These are phyloP conservation scores for Vultur gryphus DNA, from an alignment of 2,797 vertebrate genomes.

Conservation along the genomic window DNA sequence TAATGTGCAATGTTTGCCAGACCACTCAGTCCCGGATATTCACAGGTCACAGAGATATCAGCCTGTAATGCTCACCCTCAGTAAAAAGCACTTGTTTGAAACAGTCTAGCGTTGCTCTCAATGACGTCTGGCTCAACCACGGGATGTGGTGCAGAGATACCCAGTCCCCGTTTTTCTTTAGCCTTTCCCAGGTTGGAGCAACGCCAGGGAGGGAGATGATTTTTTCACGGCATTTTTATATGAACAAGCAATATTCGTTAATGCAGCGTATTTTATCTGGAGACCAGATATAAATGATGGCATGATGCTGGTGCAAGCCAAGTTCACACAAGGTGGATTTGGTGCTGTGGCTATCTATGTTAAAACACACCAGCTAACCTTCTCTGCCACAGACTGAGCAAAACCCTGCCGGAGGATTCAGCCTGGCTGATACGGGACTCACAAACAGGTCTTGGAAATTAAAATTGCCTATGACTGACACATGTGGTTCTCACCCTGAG, in stretches of 20 bases:
- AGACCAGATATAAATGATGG: background rate
- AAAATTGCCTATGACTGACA: background rate
- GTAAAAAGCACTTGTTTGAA: background rate
- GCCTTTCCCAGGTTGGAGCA: background rate
- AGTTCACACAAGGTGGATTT: background rate
- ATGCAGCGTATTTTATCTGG: background rate
- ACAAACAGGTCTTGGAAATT: background rate
- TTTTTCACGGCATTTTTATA: background rate
- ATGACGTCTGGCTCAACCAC: background rate
- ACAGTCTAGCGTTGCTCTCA: background rate
- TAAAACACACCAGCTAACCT: too few relatives aligned
- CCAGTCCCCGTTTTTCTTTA: background rate
- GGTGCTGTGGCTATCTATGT: background rate
- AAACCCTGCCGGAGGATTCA: background rate
- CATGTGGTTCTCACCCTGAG: background rate
- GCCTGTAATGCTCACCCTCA: background rate
- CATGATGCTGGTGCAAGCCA: background rate
- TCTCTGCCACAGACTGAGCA: background rate
- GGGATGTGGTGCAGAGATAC: background rate
- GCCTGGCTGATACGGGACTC: background rate
- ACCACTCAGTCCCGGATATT: background rate
- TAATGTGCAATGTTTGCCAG: rapidly evolving
- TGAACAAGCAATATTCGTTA: background rate
- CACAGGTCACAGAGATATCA: background rate
- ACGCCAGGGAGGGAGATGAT: background rate